Percentiles rank a stretch among this genome's conserved stretches.
Conservation (phyloP, 1,140 invertebrate species). For the Chelonus insularis region DNA sequence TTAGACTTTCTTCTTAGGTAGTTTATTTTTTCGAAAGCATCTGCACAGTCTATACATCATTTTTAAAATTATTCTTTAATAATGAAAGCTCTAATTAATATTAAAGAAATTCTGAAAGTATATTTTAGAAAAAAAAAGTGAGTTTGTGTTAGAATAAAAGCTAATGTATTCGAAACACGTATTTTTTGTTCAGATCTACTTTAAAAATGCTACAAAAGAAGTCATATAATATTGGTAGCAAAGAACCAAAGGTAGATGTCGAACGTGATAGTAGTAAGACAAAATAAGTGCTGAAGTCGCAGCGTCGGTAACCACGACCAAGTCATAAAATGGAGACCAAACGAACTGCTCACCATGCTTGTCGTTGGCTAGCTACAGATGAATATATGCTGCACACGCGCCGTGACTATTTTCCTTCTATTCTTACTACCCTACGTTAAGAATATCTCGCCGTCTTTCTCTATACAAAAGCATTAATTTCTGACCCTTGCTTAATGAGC, state of each 20-base stretch:
- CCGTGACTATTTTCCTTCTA: not conserved
- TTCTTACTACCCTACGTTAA: not conserved
- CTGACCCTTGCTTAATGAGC: not conserved
- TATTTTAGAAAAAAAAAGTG: too few relatives aligned
- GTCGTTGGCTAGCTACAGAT: too few relatives aligned
- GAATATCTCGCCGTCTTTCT: not conserved
- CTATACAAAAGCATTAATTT: not conserved
- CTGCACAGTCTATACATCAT: too few relatives aligned
- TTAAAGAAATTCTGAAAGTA: too few relatives aligned
- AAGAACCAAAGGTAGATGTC: not conserved
- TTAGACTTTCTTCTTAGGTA: too few relatives aligned
- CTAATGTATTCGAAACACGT: not conserved
- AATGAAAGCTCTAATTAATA: too few relatives aligned
- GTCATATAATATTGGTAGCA: not conserved
- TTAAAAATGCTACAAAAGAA: not conserved
- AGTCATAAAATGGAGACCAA: slow-evolving; percentile 42
- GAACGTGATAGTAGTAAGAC: slow-evolving; percentile 24
- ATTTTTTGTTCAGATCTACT: not conserved
- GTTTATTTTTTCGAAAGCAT: too few relatives aligned
- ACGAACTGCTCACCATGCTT: slow-evolving; percentile 51
- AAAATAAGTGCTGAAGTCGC: slow-evolving; percentile 51
- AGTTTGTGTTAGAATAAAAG: too few relatives aligned
- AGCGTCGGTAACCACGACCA: slow-evolving; percentile 15
- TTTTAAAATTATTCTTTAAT: too few relatives aligned
- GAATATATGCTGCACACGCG: slow-evolving; percentile 27